A percentile compares a stretch with the other conserved stretches of the same genome.
Evolutionary conservation across 2,113 vertebrate species (phyloP).

Genomic region (Pampusana beccarii): DNA sequence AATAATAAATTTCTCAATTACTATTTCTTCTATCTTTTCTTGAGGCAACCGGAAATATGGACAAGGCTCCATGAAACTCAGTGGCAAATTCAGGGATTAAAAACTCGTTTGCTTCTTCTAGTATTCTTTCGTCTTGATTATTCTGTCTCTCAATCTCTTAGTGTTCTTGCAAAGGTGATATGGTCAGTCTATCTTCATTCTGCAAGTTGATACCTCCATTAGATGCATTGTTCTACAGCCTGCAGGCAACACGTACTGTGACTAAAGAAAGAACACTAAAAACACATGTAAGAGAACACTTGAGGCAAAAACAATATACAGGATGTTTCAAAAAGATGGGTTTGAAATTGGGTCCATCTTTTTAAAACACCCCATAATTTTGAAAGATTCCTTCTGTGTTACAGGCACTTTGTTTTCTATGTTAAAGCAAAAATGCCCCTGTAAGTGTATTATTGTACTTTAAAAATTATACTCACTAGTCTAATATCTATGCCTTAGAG

Average conservation of each 20-base stretch:
- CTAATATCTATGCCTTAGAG: neutral
- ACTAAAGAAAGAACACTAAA: neutral
- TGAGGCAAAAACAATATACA: neutral
- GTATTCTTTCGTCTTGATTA: neutral
- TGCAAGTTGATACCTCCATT: neutral
- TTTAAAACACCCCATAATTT: neutral
- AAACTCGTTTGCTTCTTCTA: neutral
- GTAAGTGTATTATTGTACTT: neutral
- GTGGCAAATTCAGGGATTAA: neutral
- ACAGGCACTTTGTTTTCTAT: neutral
- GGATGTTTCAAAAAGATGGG: no score
- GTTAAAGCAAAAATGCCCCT: neutral
- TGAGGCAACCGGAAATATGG: neutral
- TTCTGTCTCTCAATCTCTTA: neutral
- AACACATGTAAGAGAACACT: neutral
- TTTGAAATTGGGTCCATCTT: no score
- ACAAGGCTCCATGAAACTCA: neutral
- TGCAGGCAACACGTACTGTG: neutral
- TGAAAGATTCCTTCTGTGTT: neutral
- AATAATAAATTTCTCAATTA: neutral
- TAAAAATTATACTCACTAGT: neutral
- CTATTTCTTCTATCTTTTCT: neutral
- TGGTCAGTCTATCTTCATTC: neutral
- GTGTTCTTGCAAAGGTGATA: neutral
- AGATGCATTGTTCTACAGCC: neutral